Base-by-base conservation (phyloP, 2,888 invertebrate species). In the Parnassius glacialis region DNA sequence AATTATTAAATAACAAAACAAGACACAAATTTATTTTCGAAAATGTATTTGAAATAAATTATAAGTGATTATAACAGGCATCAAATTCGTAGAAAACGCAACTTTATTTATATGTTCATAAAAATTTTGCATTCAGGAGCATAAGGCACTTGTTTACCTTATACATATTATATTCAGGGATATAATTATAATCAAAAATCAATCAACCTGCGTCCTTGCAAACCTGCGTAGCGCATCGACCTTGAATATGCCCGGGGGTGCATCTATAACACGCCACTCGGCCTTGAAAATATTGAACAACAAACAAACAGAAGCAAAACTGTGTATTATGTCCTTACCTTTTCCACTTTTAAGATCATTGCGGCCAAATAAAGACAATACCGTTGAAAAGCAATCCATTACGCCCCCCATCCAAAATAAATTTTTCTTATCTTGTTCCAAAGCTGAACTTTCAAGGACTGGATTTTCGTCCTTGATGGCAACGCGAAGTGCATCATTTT, bases 351-450 rank as follows among this genome's bases (percentile, higher is more conserved):
- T 96, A 65, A 94, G 93, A 44, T 61, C 96, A 1, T 94, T 92
- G 12, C 95, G 94, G 81, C 96, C 97, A 63, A 98, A 96, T 71
- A 98, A 94, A n/a, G 95, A 95, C 83, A 97, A 93, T 10, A 98
- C 95, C 0, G 97, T 97, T 65, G 96, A 93, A 78, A 98, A 94
- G 78, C 98, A 98, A 1, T 97, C 97, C 70, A 97, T 91, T 61
- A 98, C 93, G 0, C 97, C 97, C 67, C 95, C 95, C 81, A 96
- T 93, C 96, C 96, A 96, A 63, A 69, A 95, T 47, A 68, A 93
- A 93, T 70, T 85, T 80, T 67, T 94, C 92, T 81, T 94, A 34
- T 82, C 81, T 34, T 74, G 62, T 50, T 74, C 74, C 64, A 74
- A 64, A 58, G 67, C 65, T 55, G 71, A 52, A 57, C 67, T 61